Conservation (phyloP, 2,797 vertebrate species). For the Ambastaia sidthimunki region DNA sequence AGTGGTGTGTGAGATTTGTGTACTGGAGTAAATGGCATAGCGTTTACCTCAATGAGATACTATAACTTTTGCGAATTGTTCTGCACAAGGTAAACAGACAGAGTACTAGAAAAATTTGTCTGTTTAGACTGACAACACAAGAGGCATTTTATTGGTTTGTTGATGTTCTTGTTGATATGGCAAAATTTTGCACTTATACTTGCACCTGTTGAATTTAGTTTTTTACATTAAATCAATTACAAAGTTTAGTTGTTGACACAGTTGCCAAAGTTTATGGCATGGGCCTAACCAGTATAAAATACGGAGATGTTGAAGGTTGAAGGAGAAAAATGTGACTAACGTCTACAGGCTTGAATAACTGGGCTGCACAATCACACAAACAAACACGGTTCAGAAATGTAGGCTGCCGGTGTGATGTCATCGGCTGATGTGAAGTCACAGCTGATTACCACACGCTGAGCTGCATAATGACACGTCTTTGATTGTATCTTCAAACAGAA, state of each 20-base stretch:
- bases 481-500: conserved; percentile 49
- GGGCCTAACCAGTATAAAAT: background rate
- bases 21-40: background rate
- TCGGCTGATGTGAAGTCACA: conserved; percentile 34
- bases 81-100: background rate
- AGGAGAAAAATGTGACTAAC: background rate
- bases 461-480: conserved; percentile 51
- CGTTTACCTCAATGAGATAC: background rate
- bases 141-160: too few relatives aligned
- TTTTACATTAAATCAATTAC: too few relatives aligned
- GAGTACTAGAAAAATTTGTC: background rate
- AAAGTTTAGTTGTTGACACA: background rate
- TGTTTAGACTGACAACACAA: background rate
- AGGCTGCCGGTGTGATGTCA: conserved; percentile 23
- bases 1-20: conserved; percentile 6
- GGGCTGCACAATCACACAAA: conserved; percentile 25
- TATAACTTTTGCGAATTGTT: background rate
- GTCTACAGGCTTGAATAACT: background rate
- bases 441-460: conserved; percentile 51
- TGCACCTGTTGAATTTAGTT: background rate
- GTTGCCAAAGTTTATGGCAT: background rate
- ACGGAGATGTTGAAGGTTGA: background rate
- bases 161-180: too few relatives aligned
- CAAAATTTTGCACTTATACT: too few relatives aligned
- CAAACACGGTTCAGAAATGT: conserved; percentile 14